These are phyloP conservation scores for Erythrocercus mccallii DNA, from an alignment of 2,113 vertebrate genomes.

Conservation along the genomic window DNA sequence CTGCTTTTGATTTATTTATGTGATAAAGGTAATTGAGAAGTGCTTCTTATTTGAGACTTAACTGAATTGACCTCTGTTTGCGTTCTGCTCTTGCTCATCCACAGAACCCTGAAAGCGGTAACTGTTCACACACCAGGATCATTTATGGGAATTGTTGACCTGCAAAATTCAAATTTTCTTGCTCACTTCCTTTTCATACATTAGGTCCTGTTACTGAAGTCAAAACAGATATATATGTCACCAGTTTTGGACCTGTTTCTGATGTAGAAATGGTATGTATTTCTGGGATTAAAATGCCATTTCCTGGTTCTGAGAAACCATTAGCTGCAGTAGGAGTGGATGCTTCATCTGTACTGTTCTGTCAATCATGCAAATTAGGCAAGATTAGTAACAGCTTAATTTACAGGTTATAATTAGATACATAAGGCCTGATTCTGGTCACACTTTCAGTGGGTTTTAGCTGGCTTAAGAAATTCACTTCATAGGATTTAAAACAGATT, in stretches of 20 bases:
- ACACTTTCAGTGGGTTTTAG: conserved; percentile 19
- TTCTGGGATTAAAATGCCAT: conserved; percentile 36
- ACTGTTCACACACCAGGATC: neutral
- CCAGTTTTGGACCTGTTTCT: conserved; percentile 96
- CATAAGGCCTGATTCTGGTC: conserved; percentile 46
- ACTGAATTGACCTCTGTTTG: conserved; percentile 8
- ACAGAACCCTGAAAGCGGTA: conserved; percentile 25
- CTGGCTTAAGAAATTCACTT: conserved; percentile 12
- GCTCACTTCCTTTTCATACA: conserved; percentile 69
- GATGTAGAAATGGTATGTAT: conserved; percentile 96
- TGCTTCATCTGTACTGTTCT: conserved; percentile 53
- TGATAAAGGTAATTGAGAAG: neutral
- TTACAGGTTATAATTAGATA: conserved; percentile 61
- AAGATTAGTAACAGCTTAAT: conserved; percentile 61
- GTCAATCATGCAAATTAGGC: conserved; percentile 48
- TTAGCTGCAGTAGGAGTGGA: conserved; percentile 30
- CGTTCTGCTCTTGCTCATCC: conserved; percentile 30
- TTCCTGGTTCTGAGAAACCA: conserved; percentile 52
- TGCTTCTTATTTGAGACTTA: neutral
- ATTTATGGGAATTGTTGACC: conserved; percentile 34
- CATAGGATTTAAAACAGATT: neutral
- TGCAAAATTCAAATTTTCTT: conserved; percentile 69
- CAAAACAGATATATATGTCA: conserved; percentile 97
- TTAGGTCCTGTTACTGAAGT: conserved; percentile 94
- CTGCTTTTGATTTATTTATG: neutral